phyloP scores from a whole-genome alignment of 2,888 invertebrate species.

The Neoaliturus tenellus region DNA sequence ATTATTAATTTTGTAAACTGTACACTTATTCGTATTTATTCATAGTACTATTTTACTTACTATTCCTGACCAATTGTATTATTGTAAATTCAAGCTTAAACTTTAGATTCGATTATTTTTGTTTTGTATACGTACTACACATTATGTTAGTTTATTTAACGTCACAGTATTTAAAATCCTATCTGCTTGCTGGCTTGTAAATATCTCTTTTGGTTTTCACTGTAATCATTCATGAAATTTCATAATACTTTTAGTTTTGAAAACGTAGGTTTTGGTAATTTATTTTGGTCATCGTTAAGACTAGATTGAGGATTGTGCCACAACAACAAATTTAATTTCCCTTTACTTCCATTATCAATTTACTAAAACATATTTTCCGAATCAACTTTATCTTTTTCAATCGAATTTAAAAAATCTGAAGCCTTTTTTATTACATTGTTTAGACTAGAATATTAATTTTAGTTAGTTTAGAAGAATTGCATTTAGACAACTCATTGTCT shows the following conservation, averaged over 20 bases:
- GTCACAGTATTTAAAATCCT: background rate
- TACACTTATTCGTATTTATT: background rate
- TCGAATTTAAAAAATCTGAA: background rate
- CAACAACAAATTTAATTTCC: background rate
- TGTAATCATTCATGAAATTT: constrained; percentile 62
- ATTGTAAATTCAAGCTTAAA: background rate
- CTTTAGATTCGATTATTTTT: background rate
- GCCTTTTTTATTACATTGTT: constrained; percentile 22
- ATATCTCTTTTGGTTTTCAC: background rate
- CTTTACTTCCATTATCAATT: no score
- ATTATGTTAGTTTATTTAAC: background rate
- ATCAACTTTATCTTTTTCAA: background rate
- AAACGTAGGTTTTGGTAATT: background rate
- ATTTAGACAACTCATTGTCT: constrained; percentile 43
- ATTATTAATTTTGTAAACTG: constrained; percentile 25
- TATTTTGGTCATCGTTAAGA: constrained; percentile 10
- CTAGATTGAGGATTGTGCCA: constrained; percentile 52
- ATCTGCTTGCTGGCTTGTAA: constrained; percentile 3
- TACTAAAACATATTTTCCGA: background rate
- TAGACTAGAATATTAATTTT: constrained; percentile 44
- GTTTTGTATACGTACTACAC: constrained; percentile 7
- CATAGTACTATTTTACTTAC: background rate
- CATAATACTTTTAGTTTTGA: constrained; percentile 58
- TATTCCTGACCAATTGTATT: background rate
- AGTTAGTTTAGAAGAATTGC: constrained; percentile 42